Percentiles rank a stretch among this genome's conserved stretches.
Evolutionary conservation across 2,113 vertebrate genomes (phyloP).

Genomic region (Oncorhynchus tshawytscha): DNA sequence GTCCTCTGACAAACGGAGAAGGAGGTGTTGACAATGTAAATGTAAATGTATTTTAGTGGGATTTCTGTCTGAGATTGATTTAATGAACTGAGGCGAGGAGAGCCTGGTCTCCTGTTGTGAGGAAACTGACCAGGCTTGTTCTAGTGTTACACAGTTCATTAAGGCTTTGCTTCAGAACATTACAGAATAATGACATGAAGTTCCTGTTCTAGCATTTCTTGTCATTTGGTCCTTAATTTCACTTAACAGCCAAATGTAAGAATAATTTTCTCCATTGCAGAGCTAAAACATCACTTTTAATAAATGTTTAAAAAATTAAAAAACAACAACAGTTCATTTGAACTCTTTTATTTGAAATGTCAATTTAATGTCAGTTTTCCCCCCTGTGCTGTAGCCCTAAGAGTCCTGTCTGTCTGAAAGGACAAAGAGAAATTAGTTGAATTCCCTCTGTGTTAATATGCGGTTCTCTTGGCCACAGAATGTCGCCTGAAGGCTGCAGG

Average conservation of each 20-base stretch:
- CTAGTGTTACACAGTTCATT: no score
- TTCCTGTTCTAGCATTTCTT: conserved; percentile 24
- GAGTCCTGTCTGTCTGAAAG: background rate
- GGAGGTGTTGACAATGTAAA: background rate
- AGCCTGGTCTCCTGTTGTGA: no score
- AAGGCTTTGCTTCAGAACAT: conserved; percentile 6
- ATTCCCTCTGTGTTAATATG: background rate
- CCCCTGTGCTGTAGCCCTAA: background rate
- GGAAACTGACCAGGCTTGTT: no score
- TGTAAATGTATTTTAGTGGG: background rate
- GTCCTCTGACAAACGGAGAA: background rate
- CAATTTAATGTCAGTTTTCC: background rate
- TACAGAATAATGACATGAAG: conserved; percentile 33
- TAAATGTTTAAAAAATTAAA: no score
- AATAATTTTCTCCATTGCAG: background rate
- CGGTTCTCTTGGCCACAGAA: background rate
- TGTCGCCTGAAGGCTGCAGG: conserved; percentile 11
- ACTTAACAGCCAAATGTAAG: background rate
- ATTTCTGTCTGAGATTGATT: background rate
- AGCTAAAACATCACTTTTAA: background rate
- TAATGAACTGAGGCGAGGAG: no score
- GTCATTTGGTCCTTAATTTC: conserved; percentile 13
- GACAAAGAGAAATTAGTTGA: background rate
- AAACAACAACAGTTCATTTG: no score
- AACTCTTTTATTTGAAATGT: no score